Percentiles rank a stretch among this genome's conserved stretches.
These are phyloP conservation scores for Euwallacea fornicatus DNA, from an alignment of 1,140 invertebrate species.

Conservation along the genomic window DNA sequence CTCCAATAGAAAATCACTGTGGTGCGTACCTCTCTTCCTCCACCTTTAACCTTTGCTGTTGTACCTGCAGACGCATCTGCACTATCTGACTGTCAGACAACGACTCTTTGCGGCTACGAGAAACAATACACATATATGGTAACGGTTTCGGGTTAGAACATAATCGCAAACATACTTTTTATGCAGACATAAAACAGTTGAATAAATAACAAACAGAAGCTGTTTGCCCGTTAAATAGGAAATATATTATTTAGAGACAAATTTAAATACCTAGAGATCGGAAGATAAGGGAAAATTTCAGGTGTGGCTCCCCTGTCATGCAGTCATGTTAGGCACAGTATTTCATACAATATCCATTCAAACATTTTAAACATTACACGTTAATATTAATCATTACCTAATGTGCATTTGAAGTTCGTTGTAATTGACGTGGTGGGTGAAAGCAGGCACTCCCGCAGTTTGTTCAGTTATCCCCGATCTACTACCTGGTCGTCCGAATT, in stretches of 20 bases:
- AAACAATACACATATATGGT: slow-evolving; percentile 19
- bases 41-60: slow-evolving; percentile 70
- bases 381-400: slow-evolving; percentile 57
- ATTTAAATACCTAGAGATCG: too few relatives aligned
- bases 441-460: slow-evolving; percentile 53
- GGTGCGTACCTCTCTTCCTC: slow-evolving; percentile 69
- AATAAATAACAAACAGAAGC: slow-evolving; percentile 5
- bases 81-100: slow-evolving; percentile 71
- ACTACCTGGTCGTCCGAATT: slow-evolving; percentile 57
- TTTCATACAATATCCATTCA: background rate
- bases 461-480: slow-evolving; percentile 60
- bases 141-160: slow-evolving; percentile 8
- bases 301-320: slow-evolving; percentile 8
- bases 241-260: too few relatives aligned
- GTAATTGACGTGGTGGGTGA: slow-evolving; percentile 82
- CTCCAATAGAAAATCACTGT: slow-evolving; percentile 14
- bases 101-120: slow-evolving; percentile 51
- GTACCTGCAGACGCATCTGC: slow-evolving; percentile 71
- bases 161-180: slow-evolving; percentile 26
- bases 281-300: too few relatives aligned
- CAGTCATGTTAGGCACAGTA: slow-evolving; percentile 12
- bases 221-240: background rate
- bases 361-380: background rate
- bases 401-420: slow-evolving; percentile 81
- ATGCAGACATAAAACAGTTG: slow-evolving; percentile 9